Percentiles rank a stretch among this genome's conserved stretches.
Conservation (phyloP, 2,113 vertebrate species). For the Cyrtonyx montezumae region DNA sequence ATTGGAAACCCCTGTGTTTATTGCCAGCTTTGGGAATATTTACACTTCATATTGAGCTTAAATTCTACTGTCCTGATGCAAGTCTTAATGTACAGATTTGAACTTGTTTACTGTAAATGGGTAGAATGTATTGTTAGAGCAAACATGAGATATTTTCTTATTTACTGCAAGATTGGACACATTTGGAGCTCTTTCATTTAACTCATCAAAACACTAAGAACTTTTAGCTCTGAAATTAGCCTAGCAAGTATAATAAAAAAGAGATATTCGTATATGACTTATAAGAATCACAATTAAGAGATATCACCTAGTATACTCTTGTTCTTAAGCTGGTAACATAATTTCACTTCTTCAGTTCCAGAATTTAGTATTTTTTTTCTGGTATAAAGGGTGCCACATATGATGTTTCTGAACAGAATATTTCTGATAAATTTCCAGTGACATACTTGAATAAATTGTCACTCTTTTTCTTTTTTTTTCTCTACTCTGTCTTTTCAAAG, state of each 20-base stretch:
- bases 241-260: neutral
- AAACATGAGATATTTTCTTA: neutral
- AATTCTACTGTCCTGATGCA: neutral
- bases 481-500: fast-evolving
- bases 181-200: neutral
- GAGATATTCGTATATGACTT: neutral
- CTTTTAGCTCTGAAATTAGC: neutral
- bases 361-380: neutral
- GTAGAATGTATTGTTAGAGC: neutral
- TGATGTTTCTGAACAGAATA: neutral
- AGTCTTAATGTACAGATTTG: neutral
- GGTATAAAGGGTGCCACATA: neutral
- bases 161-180: neutral
- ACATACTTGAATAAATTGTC: neutral
- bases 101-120: neutral
- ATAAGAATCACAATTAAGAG: neutral
- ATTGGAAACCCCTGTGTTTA: fast-evolving
- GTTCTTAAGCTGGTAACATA: neutral
- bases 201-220: neutral
- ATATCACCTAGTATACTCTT: neutral
- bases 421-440: neutral
- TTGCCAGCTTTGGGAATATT: neutral
- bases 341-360: neutral
- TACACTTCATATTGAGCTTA: neutral
- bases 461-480: neutral